phyloP scores from a whole-genome alignment of 2,797 vertebrate species.

The Acropternis orthonyx region DNA sequence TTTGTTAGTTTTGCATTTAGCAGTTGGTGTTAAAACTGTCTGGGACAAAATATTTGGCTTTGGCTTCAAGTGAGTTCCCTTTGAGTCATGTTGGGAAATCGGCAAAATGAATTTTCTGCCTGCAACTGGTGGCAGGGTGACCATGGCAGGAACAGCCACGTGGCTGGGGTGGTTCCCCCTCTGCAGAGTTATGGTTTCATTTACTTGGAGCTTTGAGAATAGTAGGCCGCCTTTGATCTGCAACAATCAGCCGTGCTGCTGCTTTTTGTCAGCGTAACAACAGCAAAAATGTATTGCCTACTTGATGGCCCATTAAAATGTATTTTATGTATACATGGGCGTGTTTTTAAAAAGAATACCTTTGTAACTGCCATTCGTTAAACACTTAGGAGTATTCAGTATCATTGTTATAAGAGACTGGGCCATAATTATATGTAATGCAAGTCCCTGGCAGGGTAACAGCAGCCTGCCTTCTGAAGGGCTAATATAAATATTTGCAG shows the following conservation, averaged over 20 bases:
- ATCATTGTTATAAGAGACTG: not conserved
- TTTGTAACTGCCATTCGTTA: not conserved
- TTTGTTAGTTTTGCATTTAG: not conserved
- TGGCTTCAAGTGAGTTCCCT: not conserved
- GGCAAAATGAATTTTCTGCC: not conserved
- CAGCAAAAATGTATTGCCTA: not conserved
- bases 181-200: not conserved
- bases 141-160: not conserved
- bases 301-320: not conserved
- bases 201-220: not conserved
- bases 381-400: not conserved
- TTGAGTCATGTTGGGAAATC: not conserved
- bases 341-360: not conserved
- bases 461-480: not conserved
- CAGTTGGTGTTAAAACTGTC: not conserved
- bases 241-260: not conserved
- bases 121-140: not conserved
- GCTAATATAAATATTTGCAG: constrained; percentile 13
- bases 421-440: not conserved
- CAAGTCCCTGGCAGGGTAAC: not conserved
- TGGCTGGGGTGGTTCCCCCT: not conserved
- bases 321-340: not conserved
- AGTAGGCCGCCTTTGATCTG: not conserved
- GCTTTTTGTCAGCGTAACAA: not conserved
- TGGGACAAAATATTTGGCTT: not conserved